Evolutionary conservation across 2,113 vertebrate species (phyloP).

Genomic region (Periophthalmodon schlosseri): DNA sequence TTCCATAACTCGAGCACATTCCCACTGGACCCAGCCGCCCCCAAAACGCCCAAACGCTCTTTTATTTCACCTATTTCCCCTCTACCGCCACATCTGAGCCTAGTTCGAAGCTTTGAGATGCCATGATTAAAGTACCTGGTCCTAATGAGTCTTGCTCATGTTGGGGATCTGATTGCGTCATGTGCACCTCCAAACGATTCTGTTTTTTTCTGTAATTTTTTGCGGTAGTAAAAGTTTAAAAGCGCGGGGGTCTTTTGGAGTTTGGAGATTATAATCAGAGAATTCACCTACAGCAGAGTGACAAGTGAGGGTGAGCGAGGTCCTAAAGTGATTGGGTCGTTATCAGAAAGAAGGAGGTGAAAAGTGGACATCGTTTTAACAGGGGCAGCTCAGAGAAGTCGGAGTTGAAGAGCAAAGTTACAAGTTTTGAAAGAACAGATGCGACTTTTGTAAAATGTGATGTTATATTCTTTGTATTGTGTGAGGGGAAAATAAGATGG

Average conservation of each 20-base stretch:
- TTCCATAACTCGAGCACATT: background rate
- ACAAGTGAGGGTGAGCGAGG: background rate
- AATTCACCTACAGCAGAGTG: background rate
- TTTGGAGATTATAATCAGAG: conserved; percentile 5
- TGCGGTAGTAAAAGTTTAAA: background rate
- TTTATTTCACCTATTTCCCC: background rate
- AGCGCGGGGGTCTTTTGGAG: background rate
- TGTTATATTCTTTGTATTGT: background rate
- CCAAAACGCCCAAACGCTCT: background rate
- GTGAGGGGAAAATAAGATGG: background rate
- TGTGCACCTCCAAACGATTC: background rate
- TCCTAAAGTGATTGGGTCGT: background rate
- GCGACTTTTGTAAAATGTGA: background rate
- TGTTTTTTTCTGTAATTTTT: conserved; percentile 14
- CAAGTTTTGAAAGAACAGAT: background rate
- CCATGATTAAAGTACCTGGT: conserved; percentile 42
- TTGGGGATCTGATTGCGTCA: conserved; percentile 53
- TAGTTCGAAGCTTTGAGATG: background rate
- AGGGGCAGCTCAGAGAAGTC: background rate
- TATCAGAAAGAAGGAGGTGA: background rate
- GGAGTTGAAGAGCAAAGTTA: conserved; percentile 1
- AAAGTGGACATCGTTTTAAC: background rate
- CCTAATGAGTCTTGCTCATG: conserved; percentile 51
- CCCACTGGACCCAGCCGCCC: background rate
- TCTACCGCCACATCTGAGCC: background rate